A percentile compares a stretch with the other conserved stretches of the same genome.
These are phyloP conservation scores for Diorhabda carinulata DNA, from an alignment of 1,140 invertebrate genomes.

Conservation along the genomic window DNA sequence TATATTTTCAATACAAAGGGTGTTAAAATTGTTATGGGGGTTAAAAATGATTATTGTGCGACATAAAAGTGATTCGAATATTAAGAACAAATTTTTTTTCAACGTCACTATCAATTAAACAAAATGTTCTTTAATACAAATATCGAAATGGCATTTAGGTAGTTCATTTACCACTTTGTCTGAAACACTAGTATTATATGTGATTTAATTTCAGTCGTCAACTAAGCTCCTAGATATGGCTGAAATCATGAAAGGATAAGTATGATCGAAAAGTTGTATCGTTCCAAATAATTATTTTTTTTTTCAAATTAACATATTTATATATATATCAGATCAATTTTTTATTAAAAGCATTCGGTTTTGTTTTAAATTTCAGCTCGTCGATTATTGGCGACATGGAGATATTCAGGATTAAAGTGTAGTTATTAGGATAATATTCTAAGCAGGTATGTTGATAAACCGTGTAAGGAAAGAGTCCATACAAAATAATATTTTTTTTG, in stretches of 20 bases:
- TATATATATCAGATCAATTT: not conserved
- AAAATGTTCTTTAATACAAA: too few relatives aligned
- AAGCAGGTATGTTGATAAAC: not conserved
- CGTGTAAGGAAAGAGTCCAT: not conserved
- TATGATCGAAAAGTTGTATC: not conserved
- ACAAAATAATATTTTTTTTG: too few relatives aligned
- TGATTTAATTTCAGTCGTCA: not conserved
- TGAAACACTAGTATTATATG: not conserved
- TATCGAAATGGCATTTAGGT: too few relatives aligned
- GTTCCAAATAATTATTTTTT: not conserved
- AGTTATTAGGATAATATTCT: not conserved
- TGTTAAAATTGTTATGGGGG: too few relatives aligned
- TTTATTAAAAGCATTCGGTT: not conserved
- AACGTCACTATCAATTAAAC: too few relatives aligned
- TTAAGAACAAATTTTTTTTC: too few relatives aligned
- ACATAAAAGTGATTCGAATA: too few relatives aligned
- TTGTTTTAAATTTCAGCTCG: not conserved
- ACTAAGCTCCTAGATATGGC: not conserved
- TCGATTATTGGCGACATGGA: not conserved
- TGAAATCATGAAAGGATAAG: not conserved
- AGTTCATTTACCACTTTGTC: too few relatives aligned
- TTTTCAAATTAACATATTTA: not conserved
- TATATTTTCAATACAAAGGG: too few relatives aligned
- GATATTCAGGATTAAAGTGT: not conserved
- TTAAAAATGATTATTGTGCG: too few relatives aligned